phyloP scores from a whole-genome alignment of 2,113 vertebrate genomes.

The Sinocyclocheilus grahami region DNA sequence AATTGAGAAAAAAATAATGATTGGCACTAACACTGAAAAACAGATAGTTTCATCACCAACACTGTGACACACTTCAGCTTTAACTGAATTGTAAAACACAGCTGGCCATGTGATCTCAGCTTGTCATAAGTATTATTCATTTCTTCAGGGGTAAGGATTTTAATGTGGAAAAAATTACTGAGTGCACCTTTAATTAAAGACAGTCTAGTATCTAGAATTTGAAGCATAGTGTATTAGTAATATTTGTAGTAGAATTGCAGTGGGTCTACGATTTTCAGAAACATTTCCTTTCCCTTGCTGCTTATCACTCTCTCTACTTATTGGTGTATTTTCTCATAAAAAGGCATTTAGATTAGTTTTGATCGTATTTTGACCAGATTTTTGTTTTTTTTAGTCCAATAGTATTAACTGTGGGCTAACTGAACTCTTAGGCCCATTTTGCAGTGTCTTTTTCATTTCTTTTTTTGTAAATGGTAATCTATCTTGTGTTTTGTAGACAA shows the following conservation, averaged over 20 bases:
- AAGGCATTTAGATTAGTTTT: background rate
- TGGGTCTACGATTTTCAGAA: background rate
- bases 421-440: background rate
- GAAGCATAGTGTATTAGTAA: background rate
- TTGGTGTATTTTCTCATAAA: background rate
- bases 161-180: background rate
- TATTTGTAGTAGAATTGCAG: constrained; percentile 6
- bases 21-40: background rate
- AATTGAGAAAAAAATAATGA: background rate
- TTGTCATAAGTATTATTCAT: background rate
- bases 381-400: background rate
- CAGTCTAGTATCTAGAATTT: background rate
- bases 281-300: background rate
- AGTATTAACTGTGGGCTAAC: background rate
- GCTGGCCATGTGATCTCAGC: too few relatives aligned
- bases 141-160: background rate
- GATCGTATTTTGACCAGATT: too few relatives aligned
- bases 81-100: too few relatives aligned
- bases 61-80: background rate
- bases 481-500: too few relatives aligned
- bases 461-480: background rate
- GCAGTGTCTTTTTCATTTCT: background rate
- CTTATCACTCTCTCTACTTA: background rate
- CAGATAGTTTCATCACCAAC: background rate
- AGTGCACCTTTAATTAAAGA: constrained; percentile 19